A percentile compares a stretch with the other conserved stretches of the same genome.
Evolutionary conservation across 2,797 vertebrate species (phyloP).

Genomic region (Tragopan temminckii): DNA sequence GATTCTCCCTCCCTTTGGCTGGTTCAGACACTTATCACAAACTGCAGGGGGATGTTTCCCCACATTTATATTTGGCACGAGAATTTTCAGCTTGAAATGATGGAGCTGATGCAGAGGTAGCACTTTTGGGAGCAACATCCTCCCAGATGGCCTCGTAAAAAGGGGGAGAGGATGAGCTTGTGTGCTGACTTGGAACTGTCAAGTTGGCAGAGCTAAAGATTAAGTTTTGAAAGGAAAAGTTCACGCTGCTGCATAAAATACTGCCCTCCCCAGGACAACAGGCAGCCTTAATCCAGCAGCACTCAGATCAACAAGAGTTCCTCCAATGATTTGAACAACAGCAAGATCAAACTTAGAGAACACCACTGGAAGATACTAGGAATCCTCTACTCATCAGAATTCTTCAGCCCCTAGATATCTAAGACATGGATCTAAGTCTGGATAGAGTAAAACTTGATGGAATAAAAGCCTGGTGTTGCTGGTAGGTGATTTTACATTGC

Average conservation of each 20-base stretch:
- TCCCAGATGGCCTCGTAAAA: conserved; percentile 64
- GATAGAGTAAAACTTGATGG: not conserved
- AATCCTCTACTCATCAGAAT: not conserved
- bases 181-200: not conserved
- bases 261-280: not conserved
- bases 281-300: conserved; percentile 5
- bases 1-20: not conserved
- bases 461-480: not conserved
- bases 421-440: not conserved
- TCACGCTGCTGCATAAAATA: not conserved
- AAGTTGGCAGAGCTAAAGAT: conserved; percentile 44
- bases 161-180: conserved; percentile 37
- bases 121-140: conserved; percentile 40
- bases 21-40: conserved; percentile 59
- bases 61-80: conserved; percentile 57
- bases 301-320: conserved; percentile 12
- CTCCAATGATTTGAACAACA: not conserved
- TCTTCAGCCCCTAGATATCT: conserved; percentile 1
- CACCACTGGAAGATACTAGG: not conserved
- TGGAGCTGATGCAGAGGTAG: conserved; percentile 51
- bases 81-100: not conserved
- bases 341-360: not conserved
- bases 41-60: conserved; percentile 61
- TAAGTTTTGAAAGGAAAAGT: conserved; percentile 39
- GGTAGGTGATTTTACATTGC: not conserved